These are phyloP conservation scores for Cinara cedri DNA, from an alignment of 2,888 invertebrate species.

Conservation along the genomic window DNA sequence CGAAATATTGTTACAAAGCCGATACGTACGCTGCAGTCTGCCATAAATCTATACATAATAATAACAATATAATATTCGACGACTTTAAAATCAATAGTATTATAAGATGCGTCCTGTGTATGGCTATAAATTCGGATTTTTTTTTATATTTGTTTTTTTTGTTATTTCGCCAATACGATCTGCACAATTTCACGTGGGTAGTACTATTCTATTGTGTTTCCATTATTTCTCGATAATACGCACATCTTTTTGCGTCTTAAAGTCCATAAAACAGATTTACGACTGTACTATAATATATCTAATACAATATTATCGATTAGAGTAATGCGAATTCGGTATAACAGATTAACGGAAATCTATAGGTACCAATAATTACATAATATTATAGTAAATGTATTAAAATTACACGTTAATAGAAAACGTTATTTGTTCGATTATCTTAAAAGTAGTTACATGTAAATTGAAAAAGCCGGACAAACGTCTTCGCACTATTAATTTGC, in stretches of 20 bases:
- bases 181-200: slow-evolving; percentile 31
- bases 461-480: no score
- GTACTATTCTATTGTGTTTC: slow-evolving; percentile 42
- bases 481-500: no score
- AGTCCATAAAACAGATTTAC: slow-evolving; percentile 52
- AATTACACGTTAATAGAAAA: no score
- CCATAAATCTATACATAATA: slow-evolving; percentile 22
- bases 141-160: not conserved
- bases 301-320: slow-evolving; percentile 27
- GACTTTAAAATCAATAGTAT: slow-evolving; percentile 33
- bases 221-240: slow-evolving; percentile 39
- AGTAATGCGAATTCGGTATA: slow-evolving; percentile 23
- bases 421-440: no score
- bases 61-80: slow-evolving; percentile 20
- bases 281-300: not conserved
- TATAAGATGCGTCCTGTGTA: not conserved
- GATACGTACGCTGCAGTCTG: not conserved
- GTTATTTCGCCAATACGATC: slow-evolving; percentile 27
- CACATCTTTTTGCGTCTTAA: slow-evolving; percentile 38
- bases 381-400: no score
- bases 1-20: not conserved
- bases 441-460: no score
- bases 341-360: no score
- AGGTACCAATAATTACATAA: no score
- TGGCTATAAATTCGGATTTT: slow-evolving; percentile 22